Evolutionary conservation across 2,113 vertebrate species (phyloP), one percentile per base, ranked within the genome.

Genomic region (Bubo blakistoni): DNA sequence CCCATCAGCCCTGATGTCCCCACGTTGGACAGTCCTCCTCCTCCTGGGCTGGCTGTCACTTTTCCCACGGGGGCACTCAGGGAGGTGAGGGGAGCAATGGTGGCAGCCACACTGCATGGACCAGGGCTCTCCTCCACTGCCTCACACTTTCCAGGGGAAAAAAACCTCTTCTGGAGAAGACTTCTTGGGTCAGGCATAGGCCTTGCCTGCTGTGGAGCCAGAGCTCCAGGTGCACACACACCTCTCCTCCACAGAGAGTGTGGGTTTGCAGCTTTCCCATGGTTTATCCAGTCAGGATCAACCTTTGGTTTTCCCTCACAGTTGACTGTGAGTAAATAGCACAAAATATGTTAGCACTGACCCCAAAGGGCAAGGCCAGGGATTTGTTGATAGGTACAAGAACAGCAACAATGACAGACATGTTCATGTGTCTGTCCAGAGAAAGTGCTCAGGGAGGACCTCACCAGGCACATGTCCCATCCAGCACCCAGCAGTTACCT

Each of bases 31-130:
- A 85, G 19, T 26, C 69, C 57, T 44, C 44, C 16, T 44, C 74
- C 16, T 30, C 49, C 66, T 44, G 46, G 22, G 10, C 16, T 58
- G 8, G 13, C 54, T 73, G 36, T 71, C 47, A 20, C 32, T 84
- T 91, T 34, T 36, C 13, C 11, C 1, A 0, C 57, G 24, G 2
- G 12, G 13, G 2, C 20, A n/a, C 24, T 63, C 10, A 10, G 27
- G 61, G 24, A 30, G 25, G 20, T 8, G 11, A 46, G 34, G 44
- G 22, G 24, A 92, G 16, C 2, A 0, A 36, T 40, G 36, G 10
- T 22, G 52, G 42, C 55, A 49, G 19, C 55, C 14, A 5, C 18
- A 15, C 21, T 40, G 26, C 0, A 0, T 44, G 44, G 24, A 30
- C 46, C 21, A 71, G 38, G 6, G 44, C 34, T 95, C 74, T 82